Base-by-base conservation (phyloP, 2,888 invertebrate genomes). In the Dryomyza anilis region DNA sequence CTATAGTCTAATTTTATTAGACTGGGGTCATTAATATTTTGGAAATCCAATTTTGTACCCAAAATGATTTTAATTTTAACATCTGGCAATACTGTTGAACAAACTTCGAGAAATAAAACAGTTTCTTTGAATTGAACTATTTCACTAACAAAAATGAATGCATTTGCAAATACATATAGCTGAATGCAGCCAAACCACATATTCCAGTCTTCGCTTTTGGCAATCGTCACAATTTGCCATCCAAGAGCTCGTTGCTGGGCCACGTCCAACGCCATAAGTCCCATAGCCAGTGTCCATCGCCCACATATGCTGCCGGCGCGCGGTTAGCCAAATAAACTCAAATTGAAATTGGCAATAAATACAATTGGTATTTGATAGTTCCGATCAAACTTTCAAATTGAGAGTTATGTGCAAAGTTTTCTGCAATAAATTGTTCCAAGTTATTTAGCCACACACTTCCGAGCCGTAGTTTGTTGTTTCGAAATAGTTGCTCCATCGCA, bases 281-380 rank as follows among this genome's bases (percentile, higher is more conserved):
- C 36, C 33, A 33, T 33, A 16, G 30, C 19, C 30, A 16, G 12
- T 19, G n/a, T 30, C 19, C 16, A 53, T 36, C 36, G 21, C 53
- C 29, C 23, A n/a, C 16, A 19, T 55, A 19, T 19, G 10, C 33
- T 8, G 21, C 23, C 55, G 21, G 16, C 19, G 12, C 33, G 36
- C 21, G 53, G 59, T 30, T 53, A 25, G 23, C 59, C 59, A 53
- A 59, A 59, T 64, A 60, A 64, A 64, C 64, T 64, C 53, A 53
- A 55, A 64, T 59, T 61, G 60, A 64, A 64, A 60, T 53, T 53
- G 64, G 33, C 64, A 64, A 64, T 60, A 64, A 60, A 64, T 64
- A 60, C 59, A 64, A 60, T 64, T 64, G 64, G 30, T 53, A 52
- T 59, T 58, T 53, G 64, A 64, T 64, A 58, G 43, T 64, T 64